Conservation (phyloP, 1,140 invertebrate genomes). For the Amyelois transitella region DNA sequence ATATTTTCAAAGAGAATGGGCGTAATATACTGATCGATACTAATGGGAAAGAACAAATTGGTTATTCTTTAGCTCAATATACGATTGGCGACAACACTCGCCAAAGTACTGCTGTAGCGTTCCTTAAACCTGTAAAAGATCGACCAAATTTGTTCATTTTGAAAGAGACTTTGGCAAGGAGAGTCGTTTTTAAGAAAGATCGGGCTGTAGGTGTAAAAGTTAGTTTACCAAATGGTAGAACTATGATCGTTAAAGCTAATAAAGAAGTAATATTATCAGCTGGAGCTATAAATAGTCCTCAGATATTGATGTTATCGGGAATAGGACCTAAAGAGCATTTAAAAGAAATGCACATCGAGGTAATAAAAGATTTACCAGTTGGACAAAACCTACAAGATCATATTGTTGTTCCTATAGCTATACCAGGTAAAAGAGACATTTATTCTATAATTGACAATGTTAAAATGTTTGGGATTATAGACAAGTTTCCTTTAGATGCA, state of each 20-base stretch:
- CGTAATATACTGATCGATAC: slow-evolving; percentile 85
- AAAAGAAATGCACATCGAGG: slow-evolving; percentile 51
- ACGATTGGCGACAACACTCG: slow-evolving; percentile 86
- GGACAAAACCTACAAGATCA: slow-evolving; percentile 82
- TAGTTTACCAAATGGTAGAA: slow-evolving; percentile 47
- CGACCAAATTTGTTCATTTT: slow-evolving; percentile 84
- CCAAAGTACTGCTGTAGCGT: slow-evolving; percentile 90
- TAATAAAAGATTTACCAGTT: slow-evolving; percentile 77
- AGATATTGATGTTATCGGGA: slow-evolving; percentile 56
- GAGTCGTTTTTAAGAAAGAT: slow-evolving; percentile 77
- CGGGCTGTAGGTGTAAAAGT: slow-evolving; percentile 60
- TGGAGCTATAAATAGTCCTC: slow-evolving; percentile 70
- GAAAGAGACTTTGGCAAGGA: slow-evolving; percentile 81
- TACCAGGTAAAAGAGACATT: slow-evolving; percentile 17
- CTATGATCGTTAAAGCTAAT: slow-evolving; percentile 23
- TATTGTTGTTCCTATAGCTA: slow-evolving; percentile 19
- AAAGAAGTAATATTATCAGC: slow-evolving; percentile 74
- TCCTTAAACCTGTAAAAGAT: slow-evolving; percentile 81
- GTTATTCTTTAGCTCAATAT: slow-evolving; percentile 87
- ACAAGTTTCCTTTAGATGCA: slow-evolving; percentile 13
- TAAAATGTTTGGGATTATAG: slow-evolving; percentile 7
- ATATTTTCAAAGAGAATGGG: slow-evolving; percentile 86
- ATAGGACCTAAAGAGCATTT: slow-evolving; percentile 49
- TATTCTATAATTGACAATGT: slow-evolving; percentile 15
- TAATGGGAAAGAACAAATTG: slow-evolving; percentile 84